Evolutionary conservation across 2,113 vertebrate species (phyloP), one percentile per base, ranked within the genome.

Genomic region (Montifringilla adamsi): DNA sequence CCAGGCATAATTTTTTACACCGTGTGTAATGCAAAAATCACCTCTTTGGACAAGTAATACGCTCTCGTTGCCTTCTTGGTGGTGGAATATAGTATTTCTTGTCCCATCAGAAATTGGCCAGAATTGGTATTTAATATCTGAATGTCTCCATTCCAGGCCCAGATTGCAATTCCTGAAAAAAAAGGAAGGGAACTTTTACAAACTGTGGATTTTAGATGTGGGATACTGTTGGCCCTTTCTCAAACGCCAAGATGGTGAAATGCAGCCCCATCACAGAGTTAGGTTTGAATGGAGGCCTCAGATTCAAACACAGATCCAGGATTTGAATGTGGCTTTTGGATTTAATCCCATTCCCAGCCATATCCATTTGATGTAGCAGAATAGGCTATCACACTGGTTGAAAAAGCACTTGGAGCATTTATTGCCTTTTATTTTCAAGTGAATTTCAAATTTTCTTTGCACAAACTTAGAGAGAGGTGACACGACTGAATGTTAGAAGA

Each of bases 401-500:
- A 87, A 75, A 94, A 91, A 68, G 50, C 37, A n/a, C 84, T 93
- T 82, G 87, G 69, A 91, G 13, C 37, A 73, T 80, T 31, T 62
- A 89, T 23, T 63, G 39, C 49, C 5, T 59, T 80, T 47, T 74
- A 50, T 69, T 87, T 89, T 49, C 31, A 95, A 96, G 68, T 87
- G 68, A 91, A 83, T 86, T 84, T 72, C 82, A 93, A 63, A 37
- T 92, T 94, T 76, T 85, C 47, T 90, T 93, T 78, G 31, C 68
- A 68, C 79, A 83, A 76, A 95, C 95, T 97, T 95, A 74, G 37
- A 86, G 49, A 60, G 68, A 86, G 77, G 76, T 81, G 89, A 55
- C 87, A 72, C 82, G 83, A 85, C 70, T 50, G 70, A 97, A 89
- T 76, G 81, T 87, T 86, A 68, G 70, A 92, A 60, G 66, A 89